These are phyloP conservation scores for Mesitornis unicolor DNA, from an alignment of 2,113 vertebrate species.

Conservation along the genomic window DNA sequence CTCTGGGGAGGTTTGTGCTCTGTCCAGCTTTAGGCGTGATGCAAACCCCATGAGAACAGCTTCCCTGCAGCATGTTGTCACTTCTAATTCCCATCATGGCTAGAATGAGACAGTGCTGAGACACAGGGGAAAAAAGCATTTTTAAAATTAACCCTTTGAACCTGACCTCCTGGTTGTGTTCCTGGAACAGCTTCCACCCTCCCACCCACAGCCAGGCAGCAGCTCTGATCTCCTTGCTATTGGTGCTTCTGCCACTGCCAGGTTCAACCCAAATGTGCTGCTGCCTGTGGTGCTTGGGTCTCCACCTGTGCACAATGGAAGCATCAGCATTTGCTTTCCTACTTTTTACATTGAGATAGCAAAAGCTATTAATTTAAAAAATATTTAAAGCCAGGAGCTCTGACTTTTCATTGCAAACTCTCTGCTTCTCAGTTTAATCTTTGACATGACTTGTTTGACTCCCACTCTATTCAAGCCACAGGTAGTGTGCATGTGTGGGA, in stretches of 20 bases:
- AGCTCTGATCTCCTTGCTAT: not conserved
- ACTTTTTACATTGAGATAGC: not conserved
- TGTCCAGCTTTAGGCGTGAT: not conserved
- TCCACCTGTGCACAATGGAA: conserved; percentile 40
- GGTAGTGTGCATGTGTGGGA: rapidly evolving
- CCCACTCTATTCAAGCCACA: not conserved
- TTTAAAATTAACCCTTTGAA: not conserved
- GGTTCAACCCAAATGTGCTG: rapidly evolving
- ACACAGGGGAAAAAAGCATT: rapidly evolving
- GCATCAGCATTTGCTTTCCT: not conserved
- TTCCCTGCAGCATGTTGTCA: not conserved
- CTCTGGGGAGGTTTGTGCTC: rapidly evolving
- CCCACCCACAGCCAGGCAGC: not conserved
- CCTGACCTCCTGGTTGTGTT: not conserved
- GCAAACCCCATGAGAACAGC: not conserved
- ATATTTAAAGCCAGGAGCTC: not conserved
- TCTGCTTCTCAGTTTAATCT: not conserved
- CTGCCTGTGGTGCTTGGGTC: conserved; percentile 4
- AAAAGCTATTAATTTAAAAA: not conserved
- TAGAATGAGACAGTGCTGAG: not conserved
- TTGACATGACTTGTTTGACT: not conserved
- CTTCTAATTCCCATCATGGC: not conserved
- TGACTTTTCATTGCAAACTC: not conserved
- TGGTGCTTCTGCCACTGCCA: not conserved
- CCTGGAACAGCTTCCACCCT: not conserved